Evolutionary conservation across 2,888 invertebrate species (phyloP), one percentile per base, ranked within the genome.

Genomic region (Nudaria mundana): DNA sequence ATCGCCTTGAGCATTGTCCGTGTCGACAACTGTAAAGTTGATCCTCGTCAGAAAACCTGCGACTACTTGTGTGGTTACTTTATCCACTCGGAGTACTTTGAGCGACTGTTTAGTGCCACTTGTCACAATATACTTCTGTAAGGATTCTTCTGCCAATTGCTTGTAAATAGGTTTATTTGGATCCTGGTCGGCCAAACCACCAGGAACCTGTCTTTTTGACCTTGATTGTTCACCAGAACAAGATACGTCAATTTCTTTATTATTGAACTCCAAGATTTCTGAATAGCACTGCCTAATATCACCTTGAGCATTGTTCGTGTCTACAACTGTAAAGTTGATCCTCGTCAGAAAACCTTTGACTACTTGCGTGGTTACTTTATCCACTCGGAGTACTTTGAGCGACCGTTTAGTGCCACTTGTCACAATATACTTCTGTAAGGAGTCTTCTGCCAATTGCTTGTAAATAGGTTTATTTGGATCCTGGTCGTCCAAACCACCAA

Each of bases 31-130:
- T 52, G 85, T 82, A 11, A 90, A 89, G 53, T 85, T 79, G 13
- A 93, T 86, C 58, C 75, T 89, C 11, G 89, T 90, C 29, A 82
- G 44, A 2, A 48, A 40, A 11, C 91, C 91, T 25, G 89, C 52
- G 0, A 91, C 91, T 1, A 88, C 66, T 70, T 91, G 90, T 6
- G 37, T 40, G 0, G 72, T 66, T 0, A 80, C 89, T 5, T 71
- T 64, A 5, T 73, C 51, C 11, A 30, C 7, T 18, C 3, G 18
- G 11, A 91, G 35, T 31, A 50, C 24, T 13, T 7, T 11, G 18
- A 4, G 8, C 1, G 12, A 4, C 3, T 18, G 1, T 0, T 15
- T 4, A 10, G 3, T 14, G 4, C 2, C 10, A 6, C 3, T 28
- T 0, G 12, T n/a, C 8, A 1, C 0, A n/a, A 67, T 18, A 39